Evolutionary conservation across 2,113 vertebrate genomes (phyloP).

Genomic region (Dendropsophus ebraccatus): DNA sequence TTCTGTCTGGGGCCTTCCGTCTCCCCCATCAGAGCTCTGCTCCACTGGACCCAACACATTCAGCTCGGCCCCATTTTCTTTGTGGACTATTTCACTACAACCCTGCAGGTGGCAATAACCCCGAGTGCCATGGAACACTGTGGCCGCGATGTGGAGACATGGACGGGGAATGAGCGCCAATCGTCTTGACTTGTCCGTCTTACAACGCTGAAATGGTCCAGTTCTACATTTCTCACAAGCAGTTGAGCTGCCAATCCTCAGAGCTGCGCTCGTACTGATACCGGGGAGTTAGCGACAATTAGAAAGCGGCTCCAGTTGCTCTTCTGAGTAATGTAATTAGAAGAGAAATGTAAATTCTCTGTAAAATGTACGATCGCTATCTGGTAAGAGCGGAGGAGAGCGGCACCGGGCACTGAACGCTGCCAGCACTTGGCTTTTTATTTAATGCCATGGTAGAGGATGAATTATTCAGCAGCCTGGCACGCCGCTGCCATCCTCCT

Average conservation of each 20-base stretch:
- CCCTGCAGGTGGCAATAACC: too few relatives aligned
- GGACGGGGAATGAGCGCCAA: too few relatives aligned
- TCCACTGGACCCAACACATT: too few relatives aligned
- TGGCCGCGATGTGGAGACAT: too few relatives aligned
- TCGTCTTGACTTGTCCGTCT: too few relatives aligned
- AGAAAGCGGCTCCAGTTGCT: constrained; percentile 32
- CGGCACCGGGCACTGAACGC: background rate
- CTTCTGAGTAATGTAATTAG: constrained; percentile 37
- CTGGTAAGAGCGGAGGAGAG: background rate
- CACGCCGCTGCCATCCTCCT: background rate
- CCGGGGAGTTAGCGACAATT: background rate
- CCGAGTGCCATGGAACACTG: too few relatives aligned
- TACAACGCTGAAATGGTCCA: background rate
- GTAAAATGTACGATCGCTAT: constrained; percentile 26
- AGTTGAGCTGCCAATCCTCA: too few relatives aligned
- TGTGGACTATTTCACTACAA: too few relatives aligned
- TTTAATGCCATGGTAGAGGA: constrained; percentile 37
- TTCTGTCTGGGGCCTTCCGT: too few relatives aligned
- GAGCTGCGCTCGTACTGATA: background rate
- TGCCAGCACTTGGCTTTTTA: constrained; percentile 31
- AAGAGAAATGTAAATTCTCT: constrained; percentile 22
- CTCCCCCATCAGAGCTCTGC: too few relatives aligned
- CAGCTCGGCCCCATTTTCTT: too few relatives aligned
- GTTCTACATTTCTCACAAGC: background rate
- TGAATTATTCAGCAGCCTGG: constrained; percentile 34